These are phyloP conservation scores for Morinoia aosen DNA, from an alignment of 2,888 invertebrate species.

Conservation along the genomic window DNA sequence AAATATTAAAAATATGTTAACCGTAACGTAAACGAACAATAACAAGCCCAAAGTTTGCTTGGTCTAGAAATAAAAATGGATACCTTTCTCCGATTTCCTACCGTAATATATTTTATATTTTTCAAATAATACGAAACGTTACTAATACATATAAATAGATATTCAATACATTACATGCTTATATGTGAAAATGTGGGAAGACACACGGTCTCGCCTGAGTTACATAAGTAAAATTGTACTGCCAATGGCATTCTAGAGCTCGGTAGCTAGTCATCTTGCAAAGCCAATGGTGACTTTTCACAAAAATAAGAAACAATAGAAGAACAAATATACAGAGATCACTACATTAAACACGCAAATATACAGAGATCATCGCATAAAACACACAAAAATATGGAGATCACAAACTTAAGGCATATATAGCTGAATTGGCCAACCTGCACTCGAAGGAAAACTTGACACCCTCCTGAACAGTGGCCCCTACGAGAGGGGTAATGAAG, in stretches of 20 bases:
- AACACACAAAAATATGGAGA: not conserved
- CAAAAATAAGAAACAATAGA: not conserved
- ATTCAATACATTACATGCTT: not conserved
- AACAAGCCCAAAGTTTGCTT: not conserved
- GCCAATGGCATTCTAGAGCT: not conserved
- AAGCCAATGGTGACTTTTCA: not conserved
- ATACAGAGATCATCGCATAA: not conserved
- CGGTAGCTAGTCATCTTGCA: not conserved
- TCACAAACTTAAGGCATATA: not conserved
- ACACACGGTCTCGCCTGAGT: no score
- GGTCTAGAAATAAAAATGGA: not conserved
- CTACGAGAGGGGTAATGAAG: conserved; percentile 77
- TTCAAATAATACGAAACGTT: not conserved
- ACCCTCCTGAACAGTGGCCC: conserved; percentile 81
- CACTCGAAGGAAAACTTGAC: conserved; percentile 73
- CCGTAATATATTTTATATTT: not conserved
- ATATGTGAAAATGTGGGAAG: no score
- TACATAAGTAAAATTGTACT: no score
- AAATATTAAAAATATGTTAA: conserved; percentile 69
- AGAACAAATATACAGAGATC: not conserved
- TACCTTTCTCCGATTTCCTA: not conserved
- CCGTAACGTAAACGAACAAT: not conserved
- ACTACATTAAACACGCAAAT: not conserved
- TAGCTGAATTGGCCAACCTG: conserved; percentile 61
- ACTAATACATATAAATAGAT: not conserved